These are phyloP conservation scores for Dipus sagitta DNA, from an alignment of 2,797 vertebrate genomes.

Conservation along the genomic window DNA sequence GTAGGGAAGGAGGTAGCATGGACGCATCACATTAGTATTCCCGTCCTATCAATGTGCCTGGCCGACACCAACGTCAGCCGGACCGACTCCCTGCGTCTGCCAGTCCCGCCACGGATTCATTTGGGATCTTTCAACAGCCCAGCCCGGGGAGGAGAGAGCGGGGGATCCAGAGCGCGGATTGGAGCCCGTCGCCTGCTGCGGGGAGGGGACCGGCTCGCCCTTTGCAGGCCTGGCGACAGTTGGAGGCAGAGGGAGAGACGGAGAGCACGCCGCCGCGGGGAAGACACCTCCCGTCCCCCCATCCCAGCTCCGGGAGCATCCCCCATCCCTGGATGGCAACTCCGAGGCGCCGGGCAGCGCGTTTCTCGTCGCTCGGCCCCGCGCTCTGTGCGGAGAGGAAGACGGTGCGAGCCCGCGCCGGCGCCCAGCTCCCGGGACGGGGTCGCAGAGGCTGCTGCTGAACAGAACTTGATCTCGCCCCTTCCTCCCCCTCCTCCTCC, in stretches of 20 bases:
- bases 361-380: conserved; percentile 84
- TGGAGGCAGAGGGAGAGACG: conserved; percentile 51
- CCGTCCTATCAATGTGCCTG: conserved; percentile 91
- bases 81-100: conserved; percentile 89
- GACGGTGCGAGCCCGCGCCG: conserved; percentile 80
- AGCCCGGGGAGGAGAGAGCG: conserved; percentile 71
- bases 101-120: conserved; percentile 90
- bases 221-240: conserved; percentile 58
- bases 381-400: conserved; percentile 84
- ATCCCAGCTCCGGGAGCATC: too few species aligned
- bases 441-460: conserved; percentile 85
- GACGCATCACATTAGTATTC: conserved; percentile 90
- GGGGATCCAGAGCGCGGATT: conserved; percentile 63
- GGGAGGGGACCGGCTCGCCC: neutral
- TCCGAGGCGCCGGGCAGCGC: conserved; percentile 87
- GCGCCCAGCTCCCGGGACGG: conserved; percentile 82
- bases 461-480: conserved; percentile 91
- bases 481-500: neutral
- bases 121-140: conserved; percentile 76
- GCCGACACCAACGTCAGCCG: conserved; percentile 91
- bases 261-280: conserved; percentile 59
- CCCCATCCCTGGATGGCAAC: conserved; percentile 91
- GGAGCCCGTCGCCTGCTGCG: conserved; percentile 73
- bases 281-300: conserved; percentile 45
- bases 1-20: conserved; percentile 73